A percentile compares a stretch with the other conserved stretches of the same genome.
These are phyloP conservation scores for Poecile atricapillus DNA, from an alignment of 2,113 vertebrate genomes.

Conservation along the genomic window DNA sequence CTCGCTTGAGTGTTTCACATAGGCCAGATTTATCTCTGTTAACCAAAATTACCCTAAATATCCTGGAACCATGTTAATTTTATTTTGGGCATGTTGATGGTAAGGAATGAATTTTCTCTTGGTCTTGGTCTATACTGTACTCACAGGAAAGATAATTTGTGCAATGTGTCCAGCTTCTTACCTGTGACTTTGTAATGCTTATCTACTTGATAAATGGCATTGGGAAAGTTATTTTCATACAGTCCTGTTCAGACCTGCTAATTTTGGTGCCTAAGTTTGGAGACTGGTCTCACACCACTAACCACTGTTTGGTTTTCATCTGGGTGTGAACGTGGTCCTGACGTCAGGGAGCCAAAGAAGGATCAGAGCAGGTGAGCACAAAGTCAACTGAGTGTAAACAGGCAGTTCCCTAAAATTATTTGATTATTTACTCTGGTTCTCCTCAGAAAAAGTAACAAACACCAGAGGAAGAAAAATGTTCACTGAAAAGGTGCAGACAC, in stretches of 20 bases:
- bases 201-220: not conserved
- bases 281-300: not conserved
- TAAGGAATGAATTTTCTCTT: not conserved
- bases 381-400: not conserved
- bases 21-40: not conserved
- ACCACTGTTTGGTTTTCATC: not conserved
- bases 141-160: not conserved
- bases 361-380: not conserved
- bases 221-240: not conserved
- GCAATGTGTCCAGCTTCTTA: not conserved
- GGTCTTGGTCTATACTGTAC: not conserved
- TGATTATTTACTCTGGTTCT: not conserved
- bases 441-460: not conserved
- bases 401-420: not conserved
- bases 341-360: not conserved
- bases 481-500: not conserved
- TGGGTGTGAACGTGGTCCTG: not conserved
- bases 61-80: not conserved
- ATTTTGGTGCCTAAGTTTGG: not conserved
- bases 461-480: not conserved
- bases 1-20: not conserved
- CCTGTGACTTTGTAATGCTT: not conserved
- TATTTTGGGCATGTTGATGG: not conserved
- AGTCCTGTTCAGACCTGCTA: not conserved
- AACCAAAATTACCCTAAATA: not conserved